Evolutionary conservation across 2,113 vertebrate species (phyloP).

Genomic region (Ictalurus furcatus): DNA sequence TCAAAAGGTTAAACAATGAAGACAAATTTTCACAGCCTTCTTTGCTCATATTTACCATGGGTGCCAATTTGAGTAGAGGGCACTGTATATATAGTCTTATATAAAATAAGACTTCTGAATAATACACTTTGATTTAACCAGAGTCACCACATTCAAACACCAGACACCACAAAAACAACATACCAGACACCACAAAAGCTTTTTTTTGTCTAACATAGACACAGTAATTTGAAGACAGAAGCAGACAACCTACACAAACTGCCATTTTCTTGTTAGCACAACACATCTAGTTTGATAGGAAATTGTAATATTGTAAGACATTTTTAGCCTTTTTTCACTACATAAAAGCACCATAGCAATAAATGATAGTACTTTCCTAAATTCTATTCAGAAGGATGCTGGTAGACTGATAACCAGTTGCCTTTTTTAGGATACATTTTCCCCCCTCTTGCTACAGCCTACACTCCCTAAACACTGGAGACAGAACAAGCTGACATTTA

Average conservation of each 20-base stretch:
- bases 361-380: not conserved
- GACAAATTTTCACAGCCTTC: no score
- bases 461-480: not conserved
- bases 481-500: conserved; percentile 22
- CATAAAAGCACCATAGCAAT: not conserved
- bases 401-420: not conserved
- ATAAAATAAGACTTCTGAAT: no score
- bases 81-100: no score
- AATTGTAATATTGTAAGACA: not conserved
- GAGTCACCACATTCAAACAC: not conserved
- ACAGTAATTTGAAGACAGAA: not conserved
- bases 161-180: not conserved
- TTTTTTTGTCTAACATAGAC: not conserved
- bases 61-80: no score
- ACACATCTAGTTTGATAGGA: not conserved
- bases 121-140: not conserved
- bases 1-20: no score
- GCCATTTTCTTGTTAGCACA: not conserved
- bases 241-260: not conserved
- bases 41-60: no score
- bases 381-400: not conserved
- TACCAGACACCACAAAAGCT: not conserved
- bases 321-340: not conserved
- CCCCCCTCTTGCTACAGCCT: not conserved
- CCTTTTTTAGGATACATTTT: conserved; percentile 11